Conservation (phyloP, 2,113 vertebrate species). For the Trinectes maculatus region DNA sequence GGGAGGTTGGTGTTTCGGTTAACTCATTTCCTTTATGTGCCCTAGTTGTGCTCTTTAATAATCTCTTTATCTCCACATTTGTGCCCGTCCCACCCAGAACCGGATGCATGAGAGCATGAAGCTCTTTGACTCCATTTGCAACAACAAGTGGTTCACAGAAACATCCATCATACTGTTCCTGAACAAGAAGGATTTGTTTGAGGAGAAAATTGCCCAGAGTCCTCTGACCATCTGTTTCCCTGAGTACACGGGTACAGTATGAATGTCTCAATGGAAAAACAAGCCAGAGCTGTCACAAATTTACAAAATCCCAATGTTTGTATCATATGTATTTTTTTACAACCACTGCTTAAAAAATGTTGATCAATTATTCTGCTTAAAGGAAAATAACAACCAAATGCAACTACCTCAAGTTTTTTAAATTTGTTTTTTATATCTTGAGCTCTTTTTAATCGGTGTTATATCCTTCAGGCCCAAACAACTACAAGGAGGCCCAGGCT, state of each 20-base stretch:
- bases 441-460: neutral
- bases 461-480: slow-evolving; percentile 86
- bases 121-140: slow-evolving; percentile 99
- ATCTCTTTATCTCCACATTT: slow-evolving; percentile 46
- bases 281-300: neutral
- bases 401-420: too few species aligned
- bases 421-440: neutral
- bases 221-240: slow-evolving; percentile 97
- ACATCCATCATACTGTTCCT: slow-evolving; percentile 99
- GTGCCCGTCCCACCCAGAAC: slow-evolving; percentile 82
- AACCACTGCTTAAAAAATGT: neutral
- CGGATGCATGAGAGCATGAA: slow-evolving; percentile 99
- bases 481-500: slow-evolving; percentile 90
- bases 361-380: neutral
- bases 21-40: slow-evolving; percentile 40
- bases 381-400: too few species aligned
- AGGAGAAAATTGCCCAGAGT: slow-evolving; percentile 95
- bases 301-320: neutral
- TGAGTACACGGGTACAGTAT: slow-evolving; percentile 90
- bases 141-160: slow-evolving; percentile 99
- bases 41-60: slow-evolving; percentile 18
- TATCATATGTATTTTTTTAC: neutral
- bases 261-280: neutral
- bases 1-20: slow-evolving; percentile 4
- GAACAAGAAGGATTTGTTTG: slow-evolving; percentile 99